A percentile compares a stretch with the other conserved stretches of the same genome.
Conservation (phyloP, 2,888 invertebrate genomes). For the Dasypogon diadema region DNA sequence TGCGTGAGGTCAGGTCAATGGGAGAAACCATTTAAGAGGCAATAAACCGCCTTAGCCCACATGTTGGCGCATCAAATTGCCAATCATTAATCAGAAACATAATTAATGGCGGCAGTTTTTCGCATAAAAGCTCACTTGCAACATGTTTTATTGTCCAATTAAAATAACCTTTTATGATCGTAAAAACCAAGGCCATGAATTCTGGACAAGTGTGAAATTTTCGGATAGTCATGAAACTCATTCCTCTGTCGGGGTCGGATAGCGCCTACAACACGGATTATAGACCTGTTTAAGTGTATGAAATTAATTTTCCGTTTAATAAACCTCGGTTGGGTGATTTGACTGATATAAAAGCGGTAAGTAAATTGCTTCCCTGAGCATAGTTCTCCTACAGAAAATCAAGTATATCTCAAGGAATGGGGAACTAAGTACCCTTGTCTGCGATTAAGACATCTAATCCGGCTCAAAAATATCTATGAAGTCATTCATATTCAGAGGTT, state of each 20-base stretch:
- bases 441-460: too few species aligned
- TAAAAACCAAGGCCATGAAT: not conserved
- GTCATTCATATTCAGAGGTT: not conserved
- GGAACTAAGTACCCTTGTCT: too few species aligned
- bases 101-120: conserved; percentile 16
- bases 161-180: not conserved
- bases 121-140: conserved; percentile 22
- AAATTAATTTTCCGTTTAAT: conserved; percentile 27
- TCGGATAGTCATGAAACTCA: not conserved
- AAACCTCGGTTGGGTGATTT: conserved; percentile 11
- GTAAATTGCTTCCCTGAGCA: not conserved
- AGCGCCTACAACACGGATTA: conserved; percentile 1
- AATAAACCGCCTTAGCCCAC: too few species aligned
- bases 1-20: not conserved
- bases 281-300: conserved; percentile 5
- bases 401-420: too few species aligned
- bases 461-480: not conserved
- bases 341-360: conserved; percentile 7
- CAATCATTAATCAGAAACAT: not conserved
- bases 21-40: not conserved
- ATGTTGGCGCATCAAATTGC: too few species aligned
- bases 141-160: conserved; percentile 18
- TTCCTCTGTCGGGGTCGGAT: not conserved
- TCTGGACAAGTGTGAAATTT: not conserved
- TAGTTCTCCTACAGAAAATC: not conserved